phyloP scores from a whole-genome alignment of 2,888 invertebrate species.

The Dinocampus coccinellae region DNA sequence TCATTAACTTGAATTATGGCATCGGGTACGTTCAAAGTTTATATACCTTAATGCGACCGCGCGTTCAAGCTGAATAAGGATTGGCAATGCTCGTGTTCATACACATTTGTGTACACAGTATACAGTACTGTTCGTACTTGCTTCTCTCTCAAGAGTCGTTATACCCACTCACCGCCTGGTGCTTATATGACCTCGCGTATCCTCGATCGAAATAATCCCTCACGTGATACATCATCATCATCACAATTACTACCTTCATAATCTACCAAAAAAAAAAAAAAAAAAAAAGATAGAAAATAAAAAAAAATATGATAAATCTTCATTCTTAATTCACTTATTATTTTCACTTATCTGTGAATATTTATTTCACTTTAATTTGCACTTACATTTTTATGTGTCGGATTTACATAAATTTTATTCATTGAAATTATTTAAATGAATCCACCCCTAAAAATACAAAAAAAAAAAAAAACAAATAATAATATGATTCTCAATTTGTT shows the following conservation, averaged over 20 bases:
- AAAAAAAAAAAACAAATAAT: background rate
- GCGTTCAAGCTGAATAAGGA: slow-evolving; percentile 48
- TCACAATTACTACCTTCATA: too few relatives aligned
- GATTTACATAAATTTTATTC: slow-evolving; percentile 28
- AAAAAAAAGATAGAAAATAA: too few relatives aligned
- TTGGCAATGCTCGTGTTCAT: slow-evolving; percentile 18
- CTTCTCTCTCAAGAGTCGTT: slow-evolving; percentile 19
- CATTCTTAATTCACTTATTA: slow-evolving; percentile 3
- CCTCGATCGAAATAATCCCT: slow-evolving; percentile 20
- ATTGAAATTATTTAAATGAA: slow-evolving; percentile 12
- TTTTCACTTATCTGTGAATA: background rate
- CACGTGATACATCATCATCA: slow-evolving; percentile 22
- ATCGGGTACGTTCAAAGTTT: slow-evolving; percentile 56
- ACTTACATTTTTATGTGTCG: background rate
- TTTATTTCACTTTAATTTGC: background rate
- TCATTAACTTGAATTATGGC: slow-evolving; percentile 61
- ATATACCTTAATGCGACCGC: slow-evolving; percentile 58
- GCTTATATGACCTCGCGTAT: slow-evolving; percentile 12
- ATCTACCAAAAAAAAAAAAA: too few relatives aligned
- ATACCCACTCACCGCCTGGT: background rate
- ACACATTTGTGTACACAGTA: background rate
- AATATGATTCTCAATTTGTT: slow-evolving; percentile 26
- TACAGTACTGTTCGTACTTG: background rate
- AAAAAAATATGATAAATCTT: background rate
- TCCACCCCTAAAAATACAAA: slow-evolving; percentile 1